phyloP scores from a whole-genome alignment of 2,797 vertebrate genomes.

The Gambusia yucatana region DNA sequence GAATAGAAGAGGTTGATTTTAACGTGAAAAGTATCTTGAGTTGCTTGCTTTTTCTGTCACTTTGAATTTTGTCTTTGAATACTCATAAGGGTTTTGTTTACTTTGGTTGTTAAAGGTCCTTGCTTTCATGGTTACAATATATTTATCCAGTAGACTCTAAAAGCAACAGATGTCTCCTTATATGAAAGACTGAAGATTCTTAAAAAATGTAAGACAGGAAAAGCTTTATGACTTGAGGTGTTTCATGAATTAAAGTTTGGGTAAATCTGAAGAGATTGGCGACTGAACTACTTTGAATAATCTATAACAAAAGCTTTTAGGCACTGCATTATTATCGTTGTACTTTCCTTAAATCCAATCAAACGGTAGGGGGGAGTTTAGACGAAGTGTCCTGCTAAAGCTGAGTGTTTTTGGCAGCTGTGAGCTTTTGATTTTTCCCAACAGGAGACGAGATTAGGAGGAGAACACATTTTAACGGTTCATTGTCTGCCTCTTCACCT shows the following conservation, averaged over 20 bases:
- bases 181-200: neutral
- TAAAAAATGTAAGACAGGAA: conserved; percentile 6
- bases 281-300: conserved; percentile 51
- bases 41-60: conserved; percentile 10
- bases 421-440: conserved; percentile 65
- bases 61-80: conserved; percentile 36
- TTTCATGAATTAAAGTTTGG: conserved; percentile 42
- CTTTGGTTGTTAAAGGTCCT: neutral
- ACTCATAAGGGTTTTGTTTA: conserved; percentile 2
- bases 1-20: conserved; percentile 62
- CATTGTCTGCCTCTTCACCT: conserved; percentile 35
- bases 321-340: conserved; percentile 61
- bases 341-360: conserved; percentile 71
- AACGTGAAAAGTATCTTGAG: conserved; percentile 51
- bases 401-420: conserved; percentile 73
- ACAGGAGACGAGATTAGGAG: conserved; percentile 67
- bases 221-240: conserved; percentile 16
- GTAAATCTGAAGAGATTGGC: conserved; percentile 18
- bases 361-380: conserved; percentile 65
- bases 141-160: neutral
- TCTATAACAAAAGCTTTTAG: conserved; percentile 52
- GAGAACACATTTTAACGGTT: conserved; percentile 55
- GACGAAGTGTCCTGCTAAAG: conserved; percentile 66
- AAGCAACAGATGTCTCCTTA: conserved; percentile 1
- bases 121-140: neutral